Base-by-base conservation (phyloP, 1,140 invertebrate genomes). In the Euwallacea similis region DNA sequence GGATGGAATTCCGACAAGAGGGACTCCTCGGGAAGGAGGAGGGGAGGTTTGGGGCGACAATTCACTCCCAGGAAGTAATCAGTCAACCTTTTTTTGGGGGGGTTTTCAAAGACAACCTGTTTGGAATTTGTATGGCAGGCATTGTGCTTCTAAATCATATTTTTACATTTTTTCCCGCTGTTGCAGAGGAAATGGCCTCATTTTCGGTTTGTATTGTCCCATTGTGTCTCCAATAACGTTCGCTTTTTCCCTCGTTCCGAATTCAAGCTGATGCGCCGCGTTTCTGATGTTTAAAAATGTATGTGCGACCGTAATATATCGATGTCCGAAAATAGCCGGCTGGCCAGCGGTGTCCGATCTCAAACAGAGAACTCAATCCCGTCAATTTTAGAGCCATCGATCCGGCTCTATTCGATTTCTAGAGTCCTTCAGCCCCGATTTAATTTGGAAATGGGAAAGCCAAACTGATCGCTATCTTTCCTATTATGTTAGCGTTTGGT, bases 361-460 rank as follows among this genome's bases (percentile, higher is more conserved):
- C 42, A 54, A 65, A 54, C 44, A 58, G n/a, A 58, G 21, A 58
- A n/a, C 13, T n/a, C n/a, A 68, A 42, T 61, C 56, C 54, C n/a
- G 56, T 59, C 66, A 68, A 61, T 68, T 68, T 68, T 68, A 68
- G 66, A 68, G 53, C 66, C 41, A 68, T 68, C 66, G 66, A 68
- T 68, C 66, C 63, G 55, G 42, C 54, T 68, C 66, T 13, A 68
- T 68, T 68, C 56, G 66, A 68, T 68, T 68, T 68, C 66, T 68
- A 68, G 56, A 68, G 66, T 68, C 66, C 66, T 68, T 68, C 66
- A 68, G 66, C 60, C 56, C 60, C 66, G 54, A 61, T 68, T 68
- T 68, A 68, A 68, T 68, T 68, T 68, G 56, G 56, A 68, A 68
- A 68, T 68, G 66, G 66, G 56, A 61, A 68, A 68, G 42, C 66